Conservation (phyloP, 2,888 invertebrate genomes). For the Andrena praecox region DNA sequence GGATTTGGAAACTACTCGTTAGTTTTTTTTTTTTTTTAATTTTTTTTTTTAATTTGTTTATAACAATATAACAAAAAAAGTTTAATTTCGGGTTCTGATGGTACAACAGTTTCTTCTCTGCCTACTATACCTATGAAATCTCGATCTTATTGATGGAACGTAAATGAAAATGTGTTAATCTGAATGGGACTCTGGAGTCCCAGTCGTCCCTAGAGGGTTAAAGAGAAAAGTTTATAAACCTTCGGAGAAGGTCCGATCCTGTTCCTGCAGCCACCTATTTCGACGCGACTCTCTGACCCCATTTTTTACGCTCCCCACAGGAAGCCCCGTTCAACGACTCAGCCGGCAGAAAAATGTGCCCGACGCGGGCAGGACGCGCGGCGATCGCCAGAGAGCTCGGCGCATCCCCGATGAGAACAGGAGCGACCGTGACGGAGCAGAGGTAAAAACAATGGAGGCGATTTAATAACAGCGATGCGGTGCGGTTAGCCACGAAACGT, state of each 20-base stretch:
- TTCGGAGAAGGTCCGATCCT: not conserved
- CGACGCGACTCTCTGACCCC: not conserved
- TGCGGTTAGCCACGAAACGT: slow-evolving; percentile 52
- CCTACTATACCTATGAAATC: no score
- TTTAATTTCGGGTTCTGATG: no score
- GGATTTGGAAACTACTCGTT: no score
- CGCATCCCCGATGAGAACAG: slow-evolving; percentile 35
- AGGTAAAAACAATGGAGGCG: slow-evolving; percentile 71
- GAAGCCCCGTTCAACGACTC: not conserved
- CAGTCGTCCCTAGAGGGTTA: no score
- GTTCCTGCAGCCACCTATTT: not conserved
- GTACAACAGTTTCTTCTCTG: no score
- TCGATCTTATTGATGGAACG: no score
- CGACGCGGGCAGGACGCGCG: not conserved
- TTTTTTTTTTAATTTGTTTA: no score
- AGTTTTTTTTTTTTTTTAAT: no score
- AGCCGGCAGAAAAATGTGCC: not conserved
- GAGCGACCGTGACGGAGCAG: slow-evolving; percentile 36
- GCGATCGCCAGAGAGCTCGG: not conserved
- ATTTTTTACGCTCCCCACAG: not conserved
- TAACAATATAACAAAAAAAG: no score
- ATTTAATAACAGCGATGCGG: slow-evolving; percentile 72
- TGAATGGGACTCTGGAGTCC: no score
- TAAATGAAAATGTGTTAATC: no score
- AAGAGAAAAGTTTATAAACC: not conserved